Conservation (phyloP, 2,113 vertebrate species). For the Microtus oregoni region DNA sequence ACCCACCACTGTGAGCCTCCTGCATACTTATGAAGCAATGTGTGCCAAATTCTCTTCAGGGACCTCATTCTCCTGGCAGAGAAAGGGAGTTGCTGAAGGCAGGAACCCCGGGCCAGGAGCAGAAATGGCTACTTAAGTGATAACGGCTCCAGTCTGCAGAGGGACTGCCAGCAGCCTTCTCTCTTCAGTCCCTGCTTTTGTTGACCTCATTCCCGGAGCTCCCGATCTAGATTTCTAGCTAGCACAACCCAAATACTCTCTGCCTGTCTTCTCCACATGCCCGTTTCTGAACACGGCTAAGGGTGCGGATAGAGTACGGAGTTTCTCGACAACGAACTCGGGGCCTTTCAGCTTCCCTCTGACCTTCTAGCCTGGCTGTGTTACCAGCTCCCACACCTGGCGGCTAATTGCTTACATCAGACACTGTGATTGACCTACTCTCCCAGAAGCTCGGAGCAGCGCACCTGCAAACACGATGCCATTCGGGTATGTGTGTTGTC, state of each 20-base stretch:
- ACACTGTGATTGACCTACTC: slow-evolving; percentile 25
- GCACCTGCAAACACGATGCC: background rate
- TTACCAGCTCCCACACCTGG: background rate
- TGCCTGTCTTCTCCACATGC: background rate
- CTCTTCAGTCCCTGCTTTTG: background rate
- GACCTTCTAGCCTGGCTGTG: slow-evolving; percentile 50
- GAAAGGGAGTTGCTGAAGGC: background rate
- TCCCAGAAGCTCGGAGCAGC: background rate
- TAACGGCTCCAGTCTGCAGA: background rate
- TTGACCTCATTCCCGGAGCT: background rate
- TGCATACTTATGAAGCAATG: background rate
- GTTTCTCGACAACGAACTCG: slow-evolving; percentile 24
- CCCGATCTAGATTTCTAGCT: background rate
- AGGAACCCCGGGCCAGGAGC: fast-evolving
- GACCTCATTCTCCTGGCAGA: background rate
- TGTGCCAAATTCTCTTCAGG: background rate
- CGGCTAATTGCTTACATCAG: background rate
- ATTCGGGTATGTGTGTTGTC: background rate
- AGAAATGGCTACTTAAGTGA: background rate
- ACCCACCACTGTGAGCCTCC: background rate
- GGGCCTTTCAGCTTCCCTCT: background rate
- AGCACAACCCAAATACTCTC: background rate
- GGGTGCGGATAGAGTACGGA: background rate
- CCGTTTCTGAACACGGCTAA: background rate
- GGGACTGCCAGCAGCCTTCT: background rate